phyloP scores from a whole-genome alignment of 2,797 vertebrate genomes.

The Ptychobarbus kaznakovi region DNA sequence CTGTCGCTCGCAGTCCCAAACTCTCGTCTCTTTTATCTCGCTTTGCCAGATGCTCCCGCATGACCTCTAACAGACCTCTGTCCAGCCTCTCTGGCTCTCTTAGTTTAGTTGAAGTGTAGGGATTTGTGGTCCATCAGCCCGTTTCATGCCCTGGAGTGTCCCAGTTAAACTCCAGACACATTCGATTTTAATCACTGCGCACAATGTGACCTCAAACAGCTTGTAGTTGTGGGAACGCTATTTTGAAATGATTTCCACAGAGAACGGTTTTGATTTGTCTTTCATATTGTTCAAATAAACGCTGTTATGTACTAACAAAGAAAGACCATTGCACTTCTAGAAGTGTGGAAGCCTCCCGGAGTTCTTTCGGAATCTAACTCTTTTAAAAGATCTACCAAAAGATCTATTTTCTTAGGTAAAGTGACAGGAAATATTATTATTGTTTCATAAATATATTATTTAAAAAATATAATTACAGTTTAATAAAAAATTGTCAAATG shows the following conservation, averaged over 20 bases:
- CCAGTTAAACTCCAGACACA: not conserved
- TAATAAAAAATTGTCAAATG: not conserved
- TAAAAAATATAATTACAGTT: not conserved
- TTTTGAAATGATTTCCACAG: not conserved
- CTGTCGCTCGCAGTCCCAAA: not conserved
- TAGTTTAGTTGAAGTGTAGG: not conserved
- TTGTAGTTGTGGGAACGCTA: not conserved
- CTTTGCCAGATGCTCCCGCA: constrained; percentile 8
- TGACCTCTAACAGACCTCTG: constrained; percentile 7
- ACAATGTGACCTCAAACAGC: not conserved
- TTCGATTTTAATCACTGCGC: not conserved
- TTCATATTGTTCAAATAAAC: not conserved
- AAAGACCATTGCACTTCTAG: not conserved
- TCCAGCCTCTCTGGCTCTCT: not conserved
- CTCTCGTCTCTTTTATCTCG: not conserved
- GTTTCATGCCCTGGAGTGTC: not conserved
- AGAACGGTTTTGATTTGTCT: not conserved
- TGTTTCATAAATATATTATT: not conserved
- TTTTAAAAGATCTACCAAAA: not conserved
- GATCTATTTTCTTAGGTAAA: not conserved
- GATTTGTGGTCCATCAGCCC: not conserved
- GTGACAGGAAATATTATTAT: not conserved
- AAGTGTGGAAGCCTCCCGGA: not conserved
- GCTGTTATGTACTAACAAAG: not conserved
- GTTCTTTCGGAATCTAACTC: not conserved